Conservation (phyloP, 2,113 vertebrate genomes). For the Hyaena hyaena region DNA sequence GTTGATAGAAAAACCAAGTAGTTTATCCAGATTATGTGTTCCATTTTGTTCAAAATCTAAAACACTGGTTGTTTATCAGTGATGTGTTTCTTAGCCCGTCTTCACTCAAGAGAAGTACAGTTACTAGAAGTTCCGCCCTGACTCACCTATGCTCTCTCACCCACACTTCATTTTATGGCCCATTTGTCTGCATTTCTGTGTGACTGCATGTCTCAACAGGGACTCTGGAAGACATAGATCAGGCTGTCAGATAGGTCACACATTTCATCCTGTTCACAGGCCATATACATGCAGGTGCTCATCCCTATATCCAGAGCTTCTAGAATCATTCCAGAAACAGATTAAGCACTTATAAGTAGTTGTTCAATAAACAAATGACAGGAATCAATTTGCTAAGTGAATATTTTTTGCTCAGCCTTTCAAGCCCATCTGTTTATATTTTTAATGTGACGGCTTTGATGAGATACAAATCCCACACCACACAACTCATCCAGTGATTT, state of each 20-base stretch:
- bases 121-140: neutral
- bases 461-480: neutral
- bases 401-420: neutral
- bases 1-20: neutral
- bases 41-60: neutral
- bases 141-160: neutral
- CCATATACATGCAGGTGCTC: too few species aligned
- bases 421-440: neutral
- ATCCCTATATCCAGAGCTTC: neutral
- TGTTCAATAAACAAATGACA: neutral
- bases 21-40: neutral
- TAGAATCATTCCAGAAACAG: neutral
- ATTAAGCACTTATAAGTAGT: neutral
- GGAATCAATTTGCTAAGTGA: neutral
- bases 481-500: neutral
- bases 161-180: rapidly evolving
- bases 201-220: neutral
- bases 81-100: neutral
- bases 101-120: too few species aligned
- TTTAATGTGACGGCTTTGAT: neutral
- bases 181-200: neutral
- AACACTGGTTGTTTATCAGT: neutral
- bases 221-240: neutral
- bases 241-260: rapidly evolving
- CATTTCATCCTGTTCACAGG: neutral